These are phyloP conservation scores for Myiopsitta monachus DNA, from an alignment of 2,113 vertebrate species.

Conservation along the genomic window DNA sequence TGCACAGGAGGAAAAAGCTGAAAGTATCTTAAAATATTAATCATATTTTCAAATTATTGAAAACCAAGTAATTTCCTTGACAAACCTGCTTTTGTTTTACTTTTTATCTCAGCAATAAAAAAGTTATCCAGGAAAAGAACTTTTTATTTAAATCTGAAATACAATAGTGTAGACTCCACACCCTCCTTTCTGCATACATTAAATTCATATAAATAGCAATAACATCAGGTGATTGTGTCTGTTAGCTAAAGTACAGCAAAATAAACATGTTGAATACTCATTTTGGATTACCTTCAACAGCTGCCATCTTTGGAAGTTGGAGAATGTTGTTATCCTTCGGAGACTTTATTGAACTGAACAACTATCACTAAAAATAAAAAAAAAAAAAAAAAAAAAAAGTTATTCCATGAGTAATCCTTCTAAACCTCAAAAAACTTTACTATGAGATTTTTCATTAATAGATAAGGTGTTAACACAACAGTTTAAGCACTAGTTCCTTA, in stretches of 20 bases:
- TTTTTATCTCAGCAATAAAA: background rate
- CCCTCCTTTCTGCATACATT: background rate
- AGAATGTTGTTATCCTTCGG: background rate
- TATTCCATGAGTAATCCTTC: background rate
- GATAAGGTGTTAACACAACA: background rate
- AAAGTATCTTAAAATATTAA: background rate
- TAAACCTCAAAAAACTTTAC: background rate
- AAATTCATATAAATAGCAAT: background rate
- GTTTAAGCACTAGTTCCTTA: background rate
- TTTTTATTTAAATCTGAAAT: background rate
- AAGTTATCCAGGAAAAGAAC: background rate
- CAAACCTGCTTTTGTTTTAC: background rate
- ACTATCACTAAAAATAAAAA: background rate
- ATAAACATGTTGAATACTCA: background rate
- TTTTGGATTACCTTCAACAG: conserved; percentile 48
- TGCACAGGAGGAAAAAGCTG: background rate
- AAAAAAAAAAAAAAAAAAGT: background rate
- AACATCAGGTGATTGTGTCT: background rate
- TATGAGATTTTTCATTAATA: background rate
- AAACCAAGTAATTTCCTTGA: background rate
- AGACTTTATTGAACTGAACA: background rate
- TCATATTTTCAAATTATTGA: background rate
- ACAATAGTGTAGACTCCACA: background rate
- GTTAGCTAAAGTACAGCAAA: background rate
- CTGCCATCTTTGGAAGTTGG: conserved; percentile 24